Base-by-base conservation (phyloP, 2,797 vertebrate species). In the Melanotaenia pygmaea region DNA sequence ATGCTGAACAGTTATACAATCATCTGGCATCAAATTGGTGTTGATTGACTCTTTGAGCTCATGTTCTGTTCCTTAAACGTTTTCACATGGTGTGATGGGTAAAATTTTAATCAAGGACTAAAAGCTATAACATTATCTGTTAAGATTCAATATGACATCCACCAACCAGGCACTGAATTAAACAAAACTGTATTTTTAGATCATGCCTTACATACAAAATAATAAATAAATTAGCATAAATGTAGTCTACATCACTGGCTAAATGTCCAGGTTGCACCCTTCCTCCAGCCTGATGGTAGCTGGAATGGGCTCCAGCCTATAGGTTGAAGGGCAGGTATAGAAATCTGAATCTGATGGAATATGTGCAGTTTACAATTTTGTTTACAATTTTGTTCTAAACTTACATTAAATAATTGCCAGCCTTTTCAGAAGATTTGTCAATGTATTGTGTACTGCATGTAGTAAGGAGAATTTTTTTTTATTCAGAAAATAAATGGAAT, bases 1-100 rank as follows among this genome's bases (percentile, higher is more conserved):
- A 53, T 57, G 35, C 57, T 59, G 40, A 73, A 37, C 12, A 43
- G 60, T 51, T 47, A 28, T 13, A 26, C 13, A 63, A 63, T 67
- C 20, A 5, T 7, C 37, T 60, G 45, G n/a, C 18, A 47, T n/a
- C 8, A 47, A 18, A 20, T 3, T 47, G 20, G 20, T 47, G 45
- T n/a, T 47, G 20, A 47, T n/a, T 47, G 45, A 47, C 20, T 3
- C 1, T n/a, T n/a, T 47, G 20, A n/a, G 18, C 6, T 20, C 45
- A 47, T 47, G 20, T 47, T 20, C 45, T 7, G 20, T 20, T 2
- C 3, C 20, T 20, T 47, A 47, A 47, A n/a, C 8, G 8, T 10
- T 8, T 5, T 10, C 10, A 22, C n/a, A 6, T 50, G 45, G 20
- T n/a, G 5, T 50, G 2, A 9, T 50, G 45, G 45, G 43, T 5